A percentile compares a stretch with the other conserved stretches of the same genome.
Conservation (phyloP, 2,888 invertebrate species). For the Drosophila flavopinicola region DNA sequence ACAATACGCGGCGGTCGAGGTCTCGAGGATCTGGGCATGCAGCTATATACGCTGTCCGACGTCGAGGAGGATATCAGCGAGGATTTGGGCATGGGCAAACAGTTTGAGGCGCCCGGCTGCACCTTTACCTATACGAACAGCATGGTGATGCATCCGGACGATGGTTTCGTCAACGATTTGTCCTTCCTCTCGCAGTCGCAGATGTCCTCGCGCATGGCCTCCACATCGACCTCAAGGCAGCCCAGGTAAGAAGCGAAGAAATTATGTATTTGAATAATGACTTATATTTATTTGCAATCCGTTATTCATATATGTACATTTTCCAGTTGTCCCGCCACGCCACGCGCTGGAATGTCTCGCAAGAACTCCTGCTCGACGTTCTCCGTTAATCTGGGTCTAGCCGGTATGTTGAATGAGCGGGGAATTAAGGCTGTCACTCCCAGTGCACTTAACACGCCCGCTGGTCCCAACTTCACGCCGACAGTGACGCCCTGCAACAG, state of each 20-base stretch:
- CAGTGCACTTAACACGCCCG: constrained; percentile 88
- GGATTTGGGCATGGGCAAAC: constrained; percentile 88
- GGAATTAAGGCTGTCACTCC: constrained; percentile 91
- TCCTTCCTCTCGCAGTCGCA: constrained; percentile 87
- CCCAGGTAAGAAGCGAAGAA: constrained; percentile 73
- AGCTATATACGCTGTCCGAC: constrained; percentile 87
- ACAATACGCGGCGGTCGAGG: constrained; percentile 92
- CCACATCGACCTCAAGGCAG: constrained; percentile 86
- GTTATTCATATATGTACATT: neutral
- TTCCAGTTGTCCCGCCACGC: constrained; percentile 84
- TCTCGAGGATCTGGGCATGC: constrained; percentile 90
- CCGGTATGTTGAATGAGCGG: constrained; percentile 91
- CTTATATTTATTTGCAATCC: neutral
- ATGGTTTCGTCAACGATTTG: constrained; percentile 88
- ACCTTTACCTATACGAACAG: constrained; percentile 95
- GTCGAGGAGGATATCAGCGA: constrained; percentile 89
- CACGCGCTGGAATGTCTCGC: constrained; percentile 87
- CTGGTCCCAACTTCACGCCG: constrained; percentile 88
- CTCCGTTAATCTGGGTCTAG: constrained; percentile 89
- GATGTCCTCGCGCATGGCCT: constrained; percentile 89
- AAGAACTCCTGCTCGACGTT: constrained; percentile 92
- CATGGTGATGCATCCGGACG: constrained; percentile 95
- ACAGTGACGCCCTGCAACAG: constrained; percentile 96
- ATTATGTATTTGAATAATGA: neutral
- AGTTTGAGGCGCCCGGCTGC: constrained; percentile 91